Conservation (phyloP, 2,113 vertebrate species). For the Parus major region DNA sequence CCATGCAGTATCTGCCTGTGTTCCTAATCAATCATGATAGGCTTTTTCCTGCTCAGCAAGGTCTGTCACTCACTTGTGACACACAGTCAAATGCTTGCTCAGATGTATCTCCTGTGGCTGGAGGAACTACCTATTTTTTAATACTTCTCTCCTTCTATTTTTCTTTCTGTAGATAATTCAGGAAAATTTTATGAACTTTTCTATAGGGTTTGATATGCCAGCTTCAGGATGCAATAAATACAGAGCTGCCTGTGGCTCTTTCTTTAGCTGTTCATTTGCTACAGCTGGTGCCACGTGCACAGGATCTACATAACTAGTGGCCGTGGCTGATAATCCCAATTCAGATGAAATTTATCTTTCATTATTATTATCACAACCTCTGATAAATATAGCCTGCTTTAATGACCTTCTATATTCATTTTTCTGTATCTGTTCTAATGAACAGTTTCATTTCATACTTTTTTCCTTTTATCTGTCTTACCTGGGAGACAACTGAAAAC, state of each 20-base stretch:
- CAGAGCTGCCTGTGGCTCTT: background rate
- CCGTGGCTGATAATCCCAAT: background rate
- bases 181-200: background rate
- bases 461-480: background rate
- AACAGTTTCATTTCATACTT: background rate
- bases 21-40: background rate
- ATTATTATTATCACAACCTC: background rate
- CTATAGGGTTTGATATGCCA: background rate
- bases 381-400: background rate
- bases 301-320: background rate
- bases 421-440: background rate
- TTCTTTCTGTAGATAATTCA: background rate
- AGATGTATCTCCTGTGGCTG: background rate
- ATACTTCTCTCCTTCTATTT: background rate
- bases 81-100: background rate
- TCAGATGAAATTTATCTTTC: background rate
- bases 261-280: background rate
- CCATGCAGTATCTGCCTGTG: background rate
- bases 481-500: background rate
- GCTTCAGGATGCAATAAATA: background rate
- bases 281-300: background rate
- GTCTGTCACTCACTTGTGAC: background rate
- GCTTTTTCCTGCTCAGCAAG: background rate
- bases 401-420: background rate
- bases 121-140: background rate